Evolutionary conservation across 2,888 invertebrate species (phyloP), one percentile per base, ranked within the genome.

Genomic region (Amphipoea lucens): DNA sequence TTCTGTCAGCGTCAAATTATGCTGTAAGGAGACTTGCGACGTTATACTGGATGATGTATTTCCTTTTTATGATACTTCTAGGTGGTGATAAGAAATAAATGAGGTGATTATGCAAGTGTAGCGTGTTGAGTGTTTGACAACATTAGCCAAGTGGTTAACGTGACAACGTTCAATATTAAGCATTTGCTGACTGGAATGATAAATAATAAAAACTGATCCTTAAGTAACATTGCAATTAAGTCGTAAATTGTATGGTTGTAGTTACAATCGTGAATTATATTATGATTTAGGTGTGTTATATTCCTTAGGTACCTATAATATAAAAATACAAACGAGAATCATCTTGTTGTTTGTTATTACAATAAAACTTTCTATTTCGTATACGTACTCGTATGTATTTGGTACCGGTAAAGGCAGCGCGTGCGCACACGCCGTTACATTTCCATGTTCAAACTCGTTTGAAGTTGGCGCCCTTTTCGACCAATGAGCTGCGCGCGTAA

Each of bases 381-480:
- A 83, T 87, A 76, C 74, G 76, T n/a, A n/a, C n/a, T n/a, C n/a
- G n/a, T 86, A 88, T 89, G 78, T 83, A 87, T 82, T 87, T 81
- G 87, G 85, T 77, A 81, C 76, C 76, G 84, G 79, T 76, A 71
- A 80, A 82, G 54, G 70, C 67, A 87, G 84, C 88, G 88, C 84
- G 87, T 86, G 90, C 91, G 92, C 91, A 89, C 91, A 91, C 90
- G 92, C 90, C 90, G 87, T 90, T 90, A 90, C 88, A 87, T 90
- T 91, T 91, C 91, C 89, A 91, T 92, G 92, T 91, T 89, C 88
- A 91, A 94, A 94, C 94, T 89, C 85, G 93, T 95, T 93, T 90
- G 88, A 92, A 87, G 90, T 94, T 94, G 91, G 94, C 95, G 95
- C 94, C 92, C 89, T 92, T 94, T 94, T 92, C 85, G 82, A 90